A percentile compares a stretch with the other conserved stretches of the same genome.
Conservation (phyloP, 2,888 invertebrate genomes). For the Dasysyrphus tricinctus region DNA sequence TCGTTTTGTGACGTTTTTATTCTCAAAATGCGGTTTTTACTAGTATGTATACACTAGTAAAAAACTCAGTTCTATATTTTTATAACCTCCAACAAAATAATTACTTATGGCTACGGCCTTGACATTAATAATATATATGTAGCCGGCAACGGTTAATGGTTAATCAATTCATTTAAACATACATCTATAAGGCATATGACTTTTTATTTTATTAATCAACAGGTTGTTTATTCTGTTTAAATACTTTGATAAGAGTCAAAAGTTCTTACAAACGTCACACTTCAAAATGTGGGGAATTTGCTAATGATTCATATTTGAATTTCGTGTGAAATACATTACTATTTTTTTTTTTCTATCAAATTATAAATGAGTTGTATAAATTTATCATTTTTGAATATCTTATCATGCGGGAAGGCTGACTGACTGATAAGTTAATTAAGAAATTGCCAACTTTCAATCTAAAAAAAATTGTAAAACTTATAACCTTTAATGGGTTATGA, state of each 20-base stretch:
- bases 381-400: not conserved
- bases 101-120: too few relatives aligned
- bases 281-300: conserved; percentile 39
- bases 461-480: too few relatives aligned
- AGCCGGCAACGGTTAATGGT: conserved; percentile 20
- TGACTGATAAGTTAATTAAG: not conserved
- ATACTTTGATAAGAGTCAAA: conserved; percentile 43
- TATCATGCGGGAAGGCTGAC: not conserved
- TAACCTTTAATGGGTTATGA: too few relatives aligned
- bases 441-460: not conserved
- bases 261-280: not conserved
- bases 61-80: too few relatives aligned
- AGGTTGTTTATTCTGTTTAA: conserved; percentile 58
- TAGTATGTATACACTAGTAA: too few relatives aligned
- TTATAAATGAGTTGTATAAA: conserved; percentile 25
- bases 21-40: too few relatives aligned
- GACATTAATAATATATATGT: not conserved
- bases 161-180: conserved; percentile 62
- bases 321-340: conserved; percentile 44
- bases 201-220: conserved; percentile 36
- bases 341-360: not conserved
- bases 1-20: too few relatives aligned
- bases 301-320: conserved; percentile 54
- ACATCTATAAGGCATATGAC: not conserved
- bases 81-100: too few relatives aligned